phyloP scores from a whole-genome alignment of 2,113 vertebrate genomes.

The Glareola pratincola region DNA sequence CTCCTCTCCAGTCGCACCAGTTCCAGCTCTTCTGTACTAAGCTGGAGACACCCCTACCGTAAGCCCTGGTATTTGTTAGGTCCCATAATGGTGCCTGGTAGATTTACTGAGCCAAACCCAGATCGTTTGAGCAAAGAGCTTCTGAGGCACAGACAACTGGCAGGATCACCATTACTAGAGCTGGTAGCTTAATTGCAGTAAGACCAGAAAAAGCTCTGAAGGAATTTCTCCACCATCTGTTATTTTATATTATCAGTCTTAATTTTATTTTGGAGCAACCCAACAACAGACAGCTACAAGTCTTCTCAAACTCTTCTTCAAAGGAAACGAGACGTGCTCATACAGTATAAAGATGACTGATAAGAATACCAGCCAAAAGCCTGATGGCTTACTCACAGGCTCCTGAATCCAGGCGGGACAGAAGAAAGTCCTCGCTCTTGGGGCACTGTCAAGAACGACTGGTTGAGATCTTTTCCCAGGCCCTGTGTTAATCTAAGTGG shows the following conservation, averaged over 20 bases:
- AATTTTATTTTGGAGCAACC: neutral
- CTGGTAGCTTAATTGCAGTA: neutral
- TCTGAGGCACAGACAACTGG: neutral
- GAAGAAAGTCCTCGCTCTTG: neutral
- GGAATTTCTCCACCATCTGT: neutral
- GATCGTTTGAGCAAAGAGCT: neutral
- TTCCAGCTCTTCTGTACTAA: neutral
- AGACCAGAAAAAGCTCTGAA: neutral
- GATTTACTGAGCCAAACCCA: neutral
- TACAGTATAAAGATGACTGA: neutral
- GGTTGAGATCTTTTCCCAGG: neutral
- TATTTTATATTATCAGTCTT: neutral
- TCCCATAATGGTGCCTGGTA: neutral
- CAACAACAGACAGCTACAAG: neutral
- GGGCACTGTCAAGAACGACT: neutral
- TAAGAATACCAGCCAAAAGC: neutral
- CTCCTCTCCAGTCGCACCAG: neutral
- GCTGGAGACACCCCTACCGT: neutral
- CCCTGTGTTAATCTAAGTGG: neutral
- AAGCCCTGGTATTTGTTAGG: neutral
- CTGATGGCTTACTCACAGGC: neutral
- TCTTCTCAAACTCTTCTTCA: neutral
- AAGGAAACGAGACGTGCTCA: accelerated
- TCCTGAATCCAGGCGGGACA: neutral
- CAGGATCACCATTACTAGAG: neutral